phyloP scores from a whole-genome alignment of 53 echinoderm and acorn worm genomes.

The Arbacia lixula region DNA sequence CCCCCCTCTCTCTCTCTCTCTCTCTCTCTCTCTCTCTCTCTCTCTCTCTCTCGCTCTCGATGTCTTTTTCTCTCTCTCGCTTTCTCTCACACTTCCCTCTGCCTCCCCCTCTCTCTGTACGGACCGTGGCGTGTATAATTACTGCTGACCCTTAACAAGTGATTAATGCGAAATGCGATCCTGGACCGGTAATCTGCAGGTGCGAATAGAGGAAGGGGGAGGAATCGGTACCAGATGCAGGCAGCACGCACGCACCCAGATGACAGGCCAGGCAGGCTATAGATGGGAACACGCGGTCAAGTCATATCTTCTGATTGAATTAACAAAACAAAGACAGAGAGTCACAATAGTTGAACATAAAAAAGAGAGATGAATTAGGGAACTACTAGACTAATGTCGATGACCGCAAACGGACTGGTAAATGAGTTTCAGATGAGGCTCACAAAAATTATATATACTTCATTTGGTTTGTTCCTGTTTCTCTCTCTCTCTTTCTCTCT shows the following conservation, averaged over 20 bases:
- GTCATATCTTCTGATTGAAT: conserved; percentile 26
- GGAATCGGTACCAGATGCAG: conserved; percentile 37
- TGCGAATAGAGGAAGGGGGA: neutral
- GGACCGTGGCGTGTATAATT: conserved; percentile 44
- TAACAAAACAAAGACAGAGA: conserved; percentile 12
- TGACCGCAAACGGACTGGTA: neutral
- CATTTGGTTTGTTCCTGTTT: too few species aligned
- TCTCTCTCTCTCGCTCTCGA: too few species aligned
- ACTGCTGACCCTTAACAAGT: conserved; percentile 8
- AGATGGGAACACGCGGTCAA: conserved; percentile 3
- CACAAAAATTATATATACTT: too few species aligned
- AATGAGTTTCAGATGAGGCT: neutral
- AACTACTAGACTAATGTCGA: neutral
- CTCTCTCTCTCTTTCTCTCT: too few species aligned
- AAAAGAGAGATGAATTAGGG: neutral
- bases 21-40: too few species aligned
- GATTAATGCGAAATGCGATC: conserved; percentile 23
- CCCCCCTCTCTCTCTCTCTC: too few species aligned
- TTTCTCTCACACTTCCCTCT: too few species aligned
- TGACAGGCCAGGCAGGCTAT: conserved; percentile 14
- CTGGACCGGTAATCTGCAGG: conserved; percentile 24
- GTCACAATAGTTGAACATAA: neutral
- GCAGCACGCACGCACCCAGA: conserved; percentile 39
- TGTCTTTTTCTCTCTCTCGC: too few species aligned
- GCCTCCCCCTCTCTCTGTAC: too few species aligned